phyloP scores from a whole-genome alignment of 2,113 vertebrate species.

The human (Homo sapiens) region GRCh38 chr1:164157001-164157500 shows the following conservation, averaged over 20 bases:
- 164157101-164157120: not conserved
- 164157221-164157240: not conserved
- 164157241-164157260: not conserved
- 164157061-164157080: not conserved
- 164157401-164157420: not conserved
- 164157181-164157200: too few relatives aligned
- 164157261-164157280: not conserved
- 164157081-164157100: not conserved
- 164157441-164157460: too few relatives aligned
- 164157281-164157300: not conserved
- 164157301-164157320: not conserved
- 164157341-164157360: not conserved
- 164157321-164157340: not conserved
- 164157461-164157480: not conserved
- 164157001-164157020: not conserved
- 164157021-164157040: not conserved
- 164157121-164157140: not conserved
- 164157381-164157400: not conserved
- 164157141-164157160: not conserved
- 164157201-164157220: fast-evolving
- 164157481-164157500: not conserved
- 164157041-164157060: not conserved
- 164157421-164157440: not conserved
- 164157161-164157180: fast-evolving
- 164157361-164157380: not conserved